Percentiles rank a stretch among this genome's conserved stretches.
Conservation (phyloP, 2,113 vertebrate species). For the Heloderma charlesbogerti region DNA sequence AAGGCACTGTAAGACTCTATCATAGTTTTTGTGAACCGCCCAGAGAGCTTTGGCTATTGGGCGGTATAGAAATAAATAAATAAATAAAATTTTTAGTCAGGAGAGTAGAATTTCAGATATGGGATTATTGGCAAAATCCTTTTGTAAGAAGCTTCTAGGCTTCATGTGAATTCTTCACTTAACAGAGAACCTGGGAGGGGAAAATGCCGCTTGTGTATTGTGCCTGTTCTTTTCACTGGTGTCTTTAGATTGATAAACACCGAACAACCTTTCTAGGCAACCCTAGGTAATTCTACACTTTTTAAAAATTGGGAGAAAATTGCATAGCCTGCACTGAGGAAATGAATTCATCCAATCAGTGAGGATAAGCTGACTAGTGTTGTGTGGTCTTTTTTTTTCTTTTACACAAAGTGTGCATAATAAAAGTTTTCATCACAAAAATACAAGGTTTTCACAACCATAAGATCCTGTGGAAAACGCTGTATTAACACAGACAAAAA, state of each 20-base stretch:
- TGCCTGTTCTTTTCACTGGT: conserved; percentile 15
- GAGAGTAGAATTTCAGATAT: conserved; percentile 48
- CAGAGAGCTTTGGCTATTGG: too few species aligned
- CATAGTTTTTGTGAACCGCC: too few species aligned
- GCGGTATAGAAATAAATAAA: too few species aligned
- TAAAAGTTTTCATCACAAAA: too few species aligned
- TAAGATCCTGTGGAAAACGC: too few species aligned
- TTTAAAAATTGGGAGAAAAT: not conserved
- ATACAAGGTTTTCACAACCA: too few species aligned
- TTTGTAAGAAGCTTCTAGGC: conserved; percentile 49
- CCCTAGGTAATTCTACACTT: not conserved
- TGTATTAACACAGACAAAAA: too few species aligned
- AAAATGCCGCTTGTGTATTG: not conserved
- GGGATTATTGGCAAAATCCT: conserved; percentile 62
- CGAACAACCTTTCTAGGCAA: conserved; percentile 47
- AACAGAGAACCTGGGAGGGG: conserved; percentile 62
- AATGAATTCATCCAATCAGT: not conserved
- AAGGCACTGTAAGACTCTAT: not conserved
- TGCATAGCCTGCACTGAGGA: not conserved
- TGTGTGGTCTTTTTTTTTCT: not conserved
- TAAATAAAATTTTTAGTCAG: conserved; percentile 39
- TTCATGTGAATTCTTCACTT: conserved; percentile 6
- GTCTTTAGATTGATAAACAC: conserved; percentile 19
- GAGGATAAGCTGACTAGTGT: not conserved
- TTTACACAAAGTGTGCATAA: too few species aligned